These are phyloP conservation scores for Sebastes trivittatus DNA, from an alignment of 2,797 vertebrate species.

Conservation along the genomic window DNA sequence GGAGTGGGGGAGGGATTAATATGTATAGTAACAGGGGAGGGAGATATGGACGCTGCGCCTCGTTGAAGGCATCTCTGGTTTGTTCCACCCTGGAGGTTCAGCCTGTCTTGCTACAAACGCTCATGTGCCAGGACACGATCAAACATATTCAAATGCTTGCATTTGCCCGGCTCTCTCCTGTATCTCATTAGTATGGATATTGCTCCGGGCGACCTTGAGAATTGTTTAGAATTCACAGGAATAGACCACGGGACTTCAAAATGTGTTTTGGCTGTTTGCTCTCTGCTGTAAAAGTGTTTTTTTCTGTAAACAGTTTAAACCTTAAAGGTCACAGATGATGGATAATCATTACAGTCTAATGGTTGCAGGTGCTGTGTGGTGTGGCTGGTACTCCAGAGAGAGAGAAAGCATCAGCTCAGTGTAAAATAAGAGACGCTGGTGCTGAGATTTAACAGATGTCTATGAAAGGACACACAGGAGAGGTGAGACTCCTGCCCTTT, in stretches of 20 bases:
- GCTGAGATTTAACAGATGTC: not conserved
- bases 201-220: conserved; percentile 51
- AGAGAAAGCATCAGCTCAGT: not conserved
- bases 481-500: conserved; percentile 9
- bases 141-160: conserved; percentile 66
- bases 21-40: conserved; percentile 5
- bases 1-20: not conserved
- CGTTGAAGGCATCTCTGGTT: conserved; percentile 13
- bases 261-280: conserved; percentile 5
- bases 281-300: not conserved
- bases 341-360: not conserved
- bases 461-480: not conserved
- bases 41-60: not conserved
- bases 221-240: conserved; percentile 50
- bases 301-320: conserved; percentile 2
- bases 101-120: conserved; percentile 28
- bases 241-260: conserved; percentile 6
- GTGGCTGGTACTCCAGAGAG: not conserved
- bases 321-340: conserved; percentile 32
- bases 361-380: not conserved
- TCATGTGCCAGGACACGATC: conserved; percentile 48
- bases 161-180: conserved; percentile 37
- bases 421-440: not conserved
- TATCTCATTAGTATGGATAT: conserved; percentile 50
- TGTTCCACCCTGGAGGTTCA: conserved; percentile 39